These are phyloP conservation scores for Artemia sinica DNA, from an alignment of 2,888 invertebrate species.

Conservation along the genomic window DNA sequence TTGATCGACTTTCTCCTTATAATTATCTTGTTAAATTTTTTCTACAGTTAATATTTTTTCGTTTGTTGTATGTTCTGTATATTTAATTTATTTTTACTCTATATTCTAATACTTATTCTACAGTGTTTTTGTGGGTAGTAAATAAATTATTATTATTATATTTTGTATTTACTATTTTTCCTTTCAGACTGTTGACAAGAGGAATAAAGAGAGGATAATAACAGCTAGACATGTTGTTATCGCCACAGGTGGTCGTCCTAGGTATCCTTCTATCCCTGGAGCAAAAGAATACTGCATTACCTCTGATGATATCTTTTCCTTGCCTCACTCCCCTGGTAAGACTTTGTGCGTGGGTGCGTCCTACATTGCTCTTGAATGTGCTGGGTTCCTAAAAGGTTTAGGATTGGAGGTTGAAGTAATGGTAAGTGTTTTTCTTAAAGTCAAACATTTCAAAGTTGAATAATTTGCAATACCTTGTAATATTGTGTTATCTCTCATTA, in stretches of 20 bases:
- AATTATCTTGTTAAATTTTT: too few species aligned
- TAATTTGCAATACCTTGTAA: slow-evolving; percentile 25
- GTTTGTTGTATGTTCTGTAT: neutral
- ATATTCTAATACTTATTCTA: neutral
- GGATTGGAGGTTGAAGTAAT: slow-evolving; percentile 31
- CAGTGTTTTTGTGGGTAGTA: slow-evolving; percentile 7
- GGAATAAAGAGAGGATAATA: slow-evolving; percentile 31
- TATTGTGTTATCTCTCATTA: slow-evolving; percentile 14
- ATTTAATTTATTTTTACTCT: slow-evolving; percentile 17
- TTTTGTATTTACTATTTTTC: slow-evolving; percentile 17
- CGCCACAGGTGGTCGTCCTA: slow-evolving; percentile 38
- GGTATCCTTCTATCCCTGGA: slow-evolving; percentile 35
- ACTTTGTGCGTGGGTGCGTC: slow-evolving; percentile 42
- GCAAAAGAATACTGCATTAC: slow-evolving; percentile 37
- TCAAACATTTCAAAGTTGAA: too few species aligned
- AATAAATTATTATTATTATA: neutral
- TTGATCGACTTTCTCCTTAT: too few species aligned
- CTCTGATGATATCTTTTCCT: slow-evolving; percentile 41
- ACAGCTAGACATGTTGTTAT: slow-evolving; percentile 36
- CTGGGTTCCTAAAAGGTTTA: slow-evolving; percentile 39
- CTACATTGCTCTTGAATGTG: slow-evolving; percentile 41
- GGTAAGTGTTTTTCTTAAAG: neutral
- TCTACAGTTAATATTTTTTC: too few species aligned
- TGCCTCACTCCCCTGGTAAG: slow-evolving; percentile 37
- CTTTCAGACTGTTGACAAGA: slow-evolving; percentile 29